Evolutionary conservation across 2,888 invertebrate genomes (phyloP), one percentile per base, ranked within the genome.

Genomic region (Steinernema hermaphroditum): DNA sequence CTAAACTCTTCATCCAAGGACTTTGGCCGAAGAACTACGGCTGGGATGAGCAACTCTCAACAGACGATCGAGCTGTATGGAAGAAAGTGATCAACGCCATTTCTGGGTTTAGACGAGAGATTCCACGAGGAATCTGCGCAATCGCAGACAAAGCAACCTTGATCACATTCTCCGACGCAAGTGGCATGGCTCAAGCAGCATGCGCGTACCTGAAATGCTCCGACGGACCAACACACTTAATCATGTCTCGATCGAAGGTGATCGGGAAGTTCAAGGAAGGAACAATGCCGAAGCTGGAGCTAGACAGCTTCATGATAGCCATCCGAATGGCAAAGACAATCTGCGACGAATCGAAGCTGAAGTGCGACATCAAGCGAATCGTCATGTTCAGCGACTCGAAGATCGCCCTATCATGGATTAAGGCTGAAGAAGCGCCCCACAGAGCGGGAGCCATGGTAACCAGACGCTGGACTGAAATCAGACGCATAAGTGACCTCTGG

Each of bases 31-130:
- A 24, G 22, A 19, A 73, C 2, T 16, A 32, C 19, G 29, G 29
- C 9, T 75, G 75, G 75, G 75, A 75, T 46, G 50, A 75, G 19
- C 49, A 8, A 0, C n/a, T 74, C 1, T 9, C n/a, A 1, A 2
- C 1, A 8, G 43, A 32, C 2, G 32, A 44, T 19, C 2, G n/a
- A 16, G 8, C 6, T 1, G 14, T 41, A n/a, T 73, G 71, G 73
- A 34, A 16, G 0, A 54, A 72, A 16, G 4, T 29, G 2, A 14
- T 24, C 22, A 19, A 34, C 0, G 12, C 32, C 41, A 72, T 43
- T 9, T 6, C 14, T 2, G 46, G 22, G 14, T 46, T 22, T 2
- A n/a, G 14, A 34, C 14, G n/a, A 44, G 12, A 22, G 24, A 50
- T 50, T 22, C 50, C 14, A n/a, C 29, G 62, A 41, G 27, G 27